Evolutionary conservation across 30 jellyfish, hydroid and myxozoan genomes (phyloP).

Genomic region (Pelagia noctiluca): DNA sequence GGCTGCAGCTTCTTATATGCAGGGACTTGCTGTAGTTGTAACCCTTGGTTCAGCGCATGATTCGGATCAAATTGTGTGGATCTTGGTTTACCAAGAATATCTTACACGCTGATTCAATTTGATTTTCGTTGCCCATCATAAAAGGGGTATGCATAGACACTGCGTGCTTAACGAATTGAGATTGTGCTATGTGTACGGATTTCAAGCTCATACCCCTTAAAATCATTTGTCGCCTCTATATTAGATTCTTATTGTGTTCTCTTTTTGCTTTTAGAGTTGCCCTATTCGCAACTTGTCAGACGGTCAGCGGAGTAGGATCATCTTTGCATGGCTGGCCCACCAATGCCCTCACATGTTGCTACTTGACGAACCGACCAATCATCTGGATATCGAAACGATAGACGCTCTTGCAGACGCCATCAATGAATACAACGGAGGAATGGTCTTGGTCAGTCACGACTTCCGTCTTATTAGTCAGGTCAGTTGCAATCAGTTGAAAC

Average conservation of each 20-base stretch:
- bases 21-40: too few relatives aligned
- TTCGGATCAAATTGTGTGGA: too few relatives aligned
- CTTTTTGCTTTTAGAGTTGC: slow-evolving; percentile 64
- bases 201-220: too few relatives aligned
- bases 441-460: slow-evolving; percentile 98
- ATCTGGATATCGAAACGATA: slow-evolving; percentile 98
- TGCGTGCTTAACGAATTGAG: too few relatives aligned
- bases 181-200: too few relatives aligned
- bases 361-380: slow-evolving; percentile 99
- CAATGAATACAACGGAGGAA: slow-evolving; percentile 96
- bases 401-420: slow-evolving; percentile 99
- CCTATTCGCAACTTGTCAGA: slow-evolving; percentile 94
- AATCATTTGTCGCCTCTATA: not conserved
- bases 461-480: slow-evolving; percentile 99
- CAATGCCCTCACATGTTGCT: slow-evolving; percentile 97
- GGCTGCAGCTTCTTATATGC: too few relatives aligned
- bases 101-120: too few relatives aligned
- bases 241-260: not conserved
- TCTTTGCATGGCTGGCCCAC: slow-evolving; percentile 94
- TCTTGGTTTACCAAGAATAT: too few relatives aligned
- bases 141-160: too few relatives aligned
- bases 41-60: too few relatives aligned
- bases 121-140: too few relatives aligned
- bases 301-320: slow-evolving; percentile 97
- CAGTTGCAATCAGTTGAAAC: not conserved